These are phyloP conservation scores for Leptoclinus maculatus DNA, from an alignment of 2,797 vertebrate genomes.

Conservation along the genomic window DNA sequence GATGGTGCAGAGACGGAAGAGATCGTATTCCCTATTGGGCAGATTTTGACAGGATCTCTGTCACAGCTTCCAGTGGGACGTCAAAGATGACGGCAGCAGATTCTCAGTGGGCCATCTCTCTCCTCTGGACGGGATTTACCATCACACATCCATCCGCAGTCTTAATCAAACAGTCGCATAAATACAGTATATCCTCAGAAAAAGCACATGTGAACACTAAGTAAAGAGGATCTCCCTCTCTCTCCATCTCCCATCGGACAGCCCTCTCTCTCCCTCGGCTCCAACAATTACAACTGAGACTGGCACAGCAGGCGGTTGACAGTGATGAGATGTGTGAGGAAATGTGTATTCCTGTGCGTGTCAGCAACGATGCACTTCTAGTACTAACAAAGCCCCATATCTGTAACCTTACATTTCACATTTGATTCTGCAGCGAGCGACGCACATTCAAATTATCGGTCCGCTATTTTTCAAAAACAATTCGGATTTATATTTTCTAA, in stretches of 20 bases:
- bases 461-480: not conserved
- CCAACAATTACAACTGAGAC: constrained; percentile 44
- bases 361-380: constrained; percentile 44
- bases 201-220: constrained; percentile 24
- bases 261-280: constrained; percentile 37
- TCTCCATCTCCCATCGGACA: constrained; percentile 26
- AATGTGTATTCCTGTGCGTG: constrained; percentile 46
- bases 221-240: constrained; percentile 29
- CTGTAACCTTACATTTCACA: constrained; percentile 32
- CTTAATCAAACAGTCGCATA: constrained; percentile 40
- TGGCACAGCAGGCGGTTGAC: constrained; percentile 63
- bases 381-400: constrained; percentile 37
- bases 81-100: constrained; percentile 45
- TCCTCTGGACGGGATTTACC: constrained; percentile 56
- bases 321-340: constrained; percentile 66
- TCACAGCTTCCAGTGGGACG: constrained; percentile 56
- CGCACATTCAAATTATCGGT: not conserved
- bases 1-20: constrained; percentile 44
- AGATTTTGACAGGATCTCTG: constrained; percentile 50
- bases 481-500: constrained; percentile 1
- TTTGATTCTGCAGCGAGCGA: constrained; percentile 16
- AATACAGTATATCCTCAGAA: constrained; percentile 19
- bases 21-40: constrained; percentile 16
- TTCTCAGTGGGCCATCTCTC: constrained; percentile 54
- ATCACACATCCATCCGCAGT: constrained; percentile 6